Conservation (phyloP, 2,113 vertebrate species). For the Calypte anna region DNA sequence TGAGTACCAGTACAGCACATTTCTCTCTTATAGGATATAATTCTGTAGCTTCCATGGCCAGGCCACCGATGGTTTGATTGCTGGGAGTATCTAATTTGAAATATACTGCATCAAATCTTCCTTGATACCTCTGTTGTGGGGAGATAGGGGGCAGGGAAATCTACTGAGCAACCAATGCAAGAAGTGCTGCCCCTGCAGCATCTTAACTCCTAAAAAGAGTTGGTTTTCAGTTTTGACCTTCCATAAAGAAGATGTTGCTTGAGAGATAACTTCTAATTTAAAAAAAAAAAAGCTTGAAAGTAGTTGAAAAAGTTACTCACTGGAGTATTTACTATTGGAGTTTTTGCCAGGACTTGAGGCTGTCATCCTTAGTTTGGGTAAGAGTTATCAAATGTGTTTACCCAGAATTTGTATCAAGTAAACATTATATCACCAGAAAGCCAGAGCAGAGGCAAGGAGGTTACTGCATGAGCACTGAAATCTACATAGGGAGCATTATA, state of each 20-base stretch:
- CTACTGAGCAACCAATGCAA: neutral
- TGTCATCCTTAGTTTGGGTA: neutral
- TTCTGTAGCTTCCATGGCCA: neutral
- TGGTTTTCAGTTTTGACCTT: neutral
- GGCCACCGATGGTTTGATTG: neutral
- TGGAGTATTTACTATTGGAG: neutral
- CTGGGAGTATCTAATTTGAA: neutral
- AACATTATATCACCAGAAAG: neutral
- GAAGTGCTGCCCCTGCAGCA: neutral
- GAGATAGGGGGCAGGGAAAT: neutral
- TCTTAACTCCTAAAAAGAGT: neutral
- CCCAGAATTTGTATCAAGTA: neutral
- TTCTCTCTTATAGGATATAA: neutral
- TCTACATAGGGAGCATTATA: neutral
- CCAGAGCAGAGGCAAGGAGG: accelerated
- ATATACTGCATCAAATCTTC: neutral
- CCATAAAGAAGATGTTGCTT: neutral
- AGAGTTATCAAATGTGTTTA: neutral
- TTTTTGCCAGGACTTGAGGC: neutral
- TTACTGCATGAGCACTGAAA: neutral
- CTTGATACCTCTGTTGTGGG: neutral
- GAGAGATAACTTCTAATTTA: neutral
- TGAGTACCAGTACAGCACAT: neutral
- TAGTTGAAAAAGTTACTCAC: neutral
- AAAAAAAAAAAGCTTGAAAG: neutral